phyloP scores from a whole-genome alignment of 2,797 vertebrate species.

The Mus caroli region DNA sequence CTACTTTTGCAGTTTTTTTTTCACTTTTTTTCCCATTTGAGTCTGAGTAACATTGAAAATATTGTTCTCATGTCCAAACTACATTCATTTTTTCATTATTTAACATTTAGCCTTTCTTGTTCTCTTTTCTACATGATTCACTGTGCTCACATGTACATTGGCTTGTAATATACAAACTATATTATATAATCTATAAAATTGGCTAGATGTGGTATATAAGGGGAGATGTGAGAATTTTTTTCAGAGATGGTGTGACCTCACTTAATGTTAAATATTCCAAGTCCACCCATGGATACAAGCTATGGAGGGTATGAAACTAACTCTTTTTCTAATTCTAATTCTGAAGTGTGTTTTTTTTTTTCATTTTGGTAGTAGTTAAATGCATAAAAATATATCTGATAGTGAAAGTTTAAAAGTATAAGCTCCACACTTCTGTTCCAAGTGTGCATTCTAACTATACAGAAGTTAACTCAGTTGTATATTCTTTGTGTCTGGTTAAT shows the following conservation, averaged over 20 bases:
- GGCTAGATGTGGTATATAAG: not conserved
- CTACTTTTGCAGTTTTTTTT: no score
- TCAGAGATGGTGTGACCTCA: not conserved
- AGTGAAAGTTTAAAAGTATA: not conserved
- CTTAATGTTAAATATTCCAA: not conserved
- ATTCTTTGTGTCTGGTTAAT: not conserved
- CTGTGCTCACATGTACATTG: not conserved
- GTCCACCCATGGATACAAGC: no score
- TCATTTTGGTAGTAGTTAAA: not conserved
- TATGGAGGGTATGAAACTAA: not conserved
- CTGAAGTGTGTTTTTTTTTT: not conserved
- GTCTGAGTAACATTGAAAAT: conserved; percentile 6
- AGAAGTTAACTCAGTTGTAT: not conserved
- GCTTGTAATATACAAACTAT: not conserved
- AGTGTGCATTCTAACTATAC: not conserved
- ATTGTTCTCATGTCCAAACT: not conserved
- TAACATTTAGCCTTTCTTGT: not conserved
- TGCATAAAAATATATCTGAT: not conserved
- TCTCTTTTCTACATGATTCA: not conserved
- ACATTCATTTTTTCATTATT: not conserved
- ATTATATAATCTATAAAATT: not conserved
- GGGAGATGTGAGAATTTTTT: not conserved
- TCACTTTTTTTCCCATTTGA: not conserved
- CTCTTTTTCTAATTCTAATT: not conserved
- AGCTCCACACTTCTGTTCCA: not conserved